These are phyloP conservation scores for Geotrypetes seraphini DNA, from an alignment of 2,797 vertebrate genomes.

Conservation along the genomic window DNA sequence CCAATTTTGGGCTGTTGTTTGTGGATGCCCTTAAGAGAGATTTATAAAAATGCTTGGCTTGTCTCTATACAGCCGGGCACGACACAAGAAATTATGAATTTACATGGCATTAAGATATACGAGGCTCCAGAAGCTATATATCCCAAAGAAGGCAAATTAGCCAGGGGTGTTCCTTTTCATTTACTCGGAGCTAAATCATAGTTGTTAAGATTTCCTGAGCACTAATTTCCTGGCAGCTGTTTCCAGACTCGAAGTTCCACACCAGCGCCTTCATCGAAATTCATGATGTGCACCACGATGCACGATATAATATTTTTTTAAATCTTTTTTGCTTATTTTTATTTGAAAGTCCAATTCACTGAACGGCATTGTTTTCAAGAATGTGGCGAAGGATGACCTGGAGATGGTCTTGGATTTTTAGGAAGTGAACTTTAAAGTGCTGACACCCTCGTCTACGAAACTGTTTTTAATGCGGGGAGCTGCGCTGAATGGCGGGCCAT, in stretches of 20 bases:
- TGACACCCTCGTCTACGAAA: too few relatives aligned
- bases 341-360: background rate
- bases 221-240: background rate
- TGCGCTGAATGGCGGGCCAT: too few relatives aligned
- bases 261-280: fast-evolving
- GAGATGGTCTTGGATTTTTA: too few relatives aligned
- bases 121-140: fast-evolving
- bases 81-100: background rate
- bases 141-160: background rate
- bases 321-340: fast-evolving
- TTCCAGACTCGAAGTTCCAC: background rate
- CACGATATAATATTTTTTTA: fast-evolving
- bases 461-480: too few relatives aligned
- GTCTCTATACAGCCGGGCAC: background rate
- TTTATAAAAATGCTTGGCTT: background rate
- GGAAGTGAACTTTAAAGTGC: too few relatives aligned
- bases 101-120: background rate
- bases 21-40: fast-evolving
- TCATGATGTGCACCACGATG: background rate
- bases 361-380: background rate
- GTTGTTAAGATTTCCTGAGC: background rate
- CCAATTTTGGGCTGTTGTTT: background rate
- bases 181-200: background rate
- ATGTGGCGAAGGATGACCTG: background rate
- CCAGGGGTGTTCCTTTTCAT: background rate